Percentiles rank a stretch among this genome's conserved stretches.
Conservation (phyloP, 2,888 invertebrate species). For the Conomelus anceps region DNA sequence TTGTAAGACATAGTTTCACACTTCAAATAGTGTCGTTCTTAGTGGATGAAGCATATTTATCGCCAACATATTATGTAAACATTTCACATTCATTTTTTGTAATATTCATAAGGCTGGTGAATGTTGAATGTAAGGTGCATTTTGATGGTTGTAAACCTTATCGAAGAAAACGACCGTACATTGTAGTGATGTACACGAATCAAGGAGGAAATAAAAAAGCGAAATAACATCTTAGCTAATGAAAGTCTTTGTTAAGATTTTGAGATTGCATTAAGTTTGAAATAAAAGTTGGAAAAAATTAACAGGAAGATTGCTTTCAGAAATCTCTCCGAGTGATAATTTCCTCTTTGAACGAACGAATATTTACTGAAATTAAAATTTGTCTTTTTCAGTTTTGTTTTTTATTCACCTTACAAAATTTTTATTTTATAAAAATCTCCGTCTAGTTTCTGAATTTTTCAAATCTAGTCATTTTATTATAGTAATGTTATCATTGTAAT, state of each 20-base stretch:
- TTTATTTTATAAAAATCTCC: background rate
- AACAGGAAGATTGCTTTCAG: background rate
- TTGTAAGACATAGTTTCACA: background rate
- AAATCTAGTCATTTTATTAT: background rate
- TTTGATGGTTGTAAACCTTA: background rate
- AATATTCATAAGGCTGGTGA: background rate
- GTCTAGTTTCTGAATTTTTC: background rate
- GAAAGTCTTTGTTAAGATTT: background rate
- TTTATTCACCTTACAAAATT: background rate
- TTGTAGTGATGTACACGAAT: background rate
- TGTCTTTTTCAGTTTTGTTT: background rate
- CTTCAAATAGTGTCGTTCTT: background rate
- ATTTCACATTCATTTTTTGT: too few relatives aligned
- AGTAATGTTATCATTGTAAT: background rate
- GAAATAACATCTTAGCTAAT: background rate
- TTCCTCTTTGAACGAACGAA: background rate
- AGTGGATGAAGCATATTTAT: background rate
- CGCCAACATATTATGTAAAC: background rate
- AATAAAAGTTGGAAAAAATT: background rate
- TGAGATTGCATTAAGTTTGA: background rate
- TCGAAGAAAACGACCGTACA: background rate
- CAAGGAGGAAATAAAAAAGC: background rate
- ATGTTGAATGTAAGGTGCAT: background rate
- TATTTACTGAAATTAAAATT: background rate
- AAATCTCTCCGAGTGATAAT: background rate